phyloP scores from a whole-genome alignment of 2,113 vertebrate genomes.

The Carlito syrichta region DNA sequence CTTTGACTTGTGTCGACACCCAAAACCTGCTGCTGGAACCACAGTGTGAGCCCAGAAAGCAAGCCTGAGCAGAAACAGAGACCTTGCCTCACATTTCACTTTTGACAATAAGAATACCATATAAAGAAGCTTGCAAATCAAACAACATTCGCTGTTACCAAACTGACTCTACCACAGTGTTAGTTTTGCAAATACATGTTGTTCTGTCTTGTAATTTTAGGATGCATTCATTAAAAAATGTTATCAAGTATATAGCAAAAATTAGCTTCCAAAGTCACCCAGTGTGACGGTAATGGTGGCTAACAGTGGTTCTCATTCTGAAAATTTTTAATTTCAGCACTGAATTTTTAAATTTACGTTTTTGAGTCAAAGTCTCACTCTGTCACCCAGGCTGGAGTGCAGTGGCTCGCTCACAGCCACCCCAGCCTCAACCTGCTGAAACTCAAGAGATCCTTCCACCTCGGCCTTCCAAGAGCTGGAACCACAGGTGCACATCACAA shows the following conservation, averaged over 20 bases:
- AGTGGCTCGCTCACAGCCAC: too few relatives aligned
- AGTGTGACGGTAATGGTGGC: fast-evolving
- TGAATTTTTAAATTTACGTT: background rate
- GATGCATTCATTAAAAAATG: background rate
- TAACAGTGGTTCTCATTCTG: background rate
- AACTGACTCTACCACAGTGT: fast-evolving
- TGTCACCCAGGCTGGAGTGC: too few relatives aligned
- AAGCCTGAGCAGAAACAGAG: fast-evolving
- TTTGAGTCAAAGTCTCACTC: too few relatives aligned
- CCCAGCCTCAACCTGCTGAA: too few relatives aligned
- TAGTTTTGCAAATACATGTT: background rate
- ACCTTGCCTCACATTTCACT: fast-evolving
- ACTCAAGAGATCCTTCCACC: too few relatives aligned
- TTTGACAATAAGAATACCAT: background rate
- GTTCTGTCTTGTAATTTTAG: background rate
- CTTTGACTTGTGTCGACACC: too few relatives aligned
- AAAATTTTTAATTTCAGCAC: background rate
- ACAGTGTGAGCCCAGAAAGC: background rate
- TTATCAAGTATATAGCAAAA: fast-evolving
- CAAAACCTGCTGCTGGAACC: fast-evolving
- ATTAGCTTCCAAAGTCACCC: background rate
- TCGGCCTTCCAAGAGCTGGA: too few relatives aligned
- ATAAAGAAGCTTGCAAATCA: fast-evolving
- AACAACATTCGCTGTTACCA: fast-evolving
- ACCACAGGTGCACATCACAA: too few relatives aligned